Conservation (phyloP, 2,797 vertebrate genomes). For the Varecia variegata region DNA sequence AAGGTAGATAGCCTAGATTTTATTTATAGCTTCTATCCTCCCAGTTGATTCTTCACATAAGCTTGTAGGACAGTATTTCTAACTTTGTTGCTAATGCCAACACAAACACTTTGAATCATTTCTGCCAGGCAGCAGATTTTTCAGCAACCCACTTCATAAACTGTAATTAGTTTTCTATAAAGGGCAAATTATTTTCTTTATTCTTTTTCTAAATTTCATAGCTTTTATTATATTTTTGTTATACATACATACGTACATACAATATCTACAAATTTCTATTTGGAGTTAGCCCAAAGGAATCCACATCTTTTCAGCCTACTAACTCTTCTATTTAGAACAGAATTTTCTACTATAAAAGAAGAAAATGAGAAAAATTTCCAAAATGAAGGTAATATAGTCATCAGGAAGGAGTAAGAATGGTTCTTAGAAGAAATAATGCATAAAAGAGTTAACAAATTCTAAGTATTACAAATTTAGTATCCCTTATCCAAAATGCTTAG, state of each 20-base stretch:
- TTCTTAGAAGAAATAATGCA: not conserved
- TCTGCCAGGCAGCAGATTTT: constrained; percentile 60
- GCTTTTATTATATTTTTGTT: constrained; percentile 50
- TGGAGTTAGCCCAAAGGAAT: constrained; percentile 42
- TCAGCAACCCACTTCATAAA: constrained; percentile 48
- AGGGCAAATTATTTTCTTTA: constrained; percentile 60
- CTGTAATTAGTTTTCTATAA: constrained; percentile 69
- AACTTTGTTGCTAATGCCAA: constrained; percentile 40
- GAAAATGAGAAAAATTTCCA: not conserved
- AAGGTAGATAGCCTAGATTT: constrained; percentile 27
- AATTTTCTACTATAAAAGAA: not conserved
- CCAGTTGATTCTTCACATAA: constrained; percentile 47
- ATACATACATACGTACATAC: not conserved
- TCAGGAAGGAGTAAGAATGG: not conserved
- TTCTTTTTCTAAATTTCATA: constrained; percentile 39
- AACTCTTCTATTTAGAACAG: constrained; percentile 36
- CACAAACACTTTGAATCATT: constrained; percentile 41
- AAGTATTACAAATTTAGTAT: not conserved
- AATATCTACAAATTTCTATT: constrained; percentile 48
- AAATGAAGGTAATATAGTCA: not conserved
- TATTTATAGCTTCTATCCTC: constrained; percentile 34
- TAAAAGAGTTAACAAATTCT: not conserved
- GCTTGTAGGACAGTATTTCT: constrained; percentile 32
- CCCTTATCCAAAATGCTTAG: not conserved
- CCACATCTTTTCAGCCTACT: constrained; percentile 29